Conservation (phyloP, 2,113 vertebrate species). For the Scytalopus superciliaris region DNA sequence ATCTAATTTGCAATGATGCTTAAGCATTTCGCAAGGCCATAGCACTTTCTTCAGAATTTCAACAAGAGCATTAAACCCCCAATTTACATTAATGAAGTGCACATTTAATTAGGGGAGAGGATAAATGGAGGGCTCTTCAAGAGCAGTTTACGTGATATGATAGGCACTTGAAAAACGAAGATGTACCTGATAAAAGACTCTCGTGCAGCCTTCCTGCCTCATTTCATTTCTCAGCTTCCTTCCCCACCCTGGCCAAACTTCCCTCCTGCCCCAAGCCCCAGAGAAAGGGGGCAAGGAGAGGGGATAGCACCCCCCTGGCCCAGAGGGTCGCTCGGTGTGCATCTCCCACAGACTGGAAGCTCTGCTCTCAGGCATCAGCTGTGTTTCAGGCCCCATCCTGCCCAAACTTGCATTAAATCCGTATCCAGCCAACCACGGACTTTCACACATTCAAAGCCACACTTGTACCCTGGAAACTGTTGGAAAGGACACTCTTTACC, state of each 20-base stretch:
- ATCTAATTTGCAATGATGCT: slow-evolving; percentile 99
- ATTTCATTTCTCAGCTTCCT: neutral
- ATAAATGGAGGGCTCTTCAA: slow-evolving; percentile 86
- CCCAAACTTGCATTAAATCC: rapidly evolving
- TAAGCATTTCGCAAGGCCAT: slow-evolving; percentile 92
- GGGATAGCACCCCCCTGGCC: neutral
- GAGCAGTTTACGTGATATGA: slow-evolving; percentile 79
- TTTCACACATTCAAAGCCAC: neutral
- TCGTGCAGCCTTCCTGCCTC: slow-evolving; percentile 1
- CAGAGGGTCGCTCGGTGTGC: neutral
- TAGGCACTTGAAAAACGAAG: slow-evolving; percentile 73
- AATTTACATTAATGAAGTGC: slow-evolving; percentile 99
- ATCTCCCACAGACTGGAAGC: neutral
- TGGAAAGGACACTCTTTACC: neutral
- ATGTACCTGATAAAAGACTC: slow-evolving; percentile 75
- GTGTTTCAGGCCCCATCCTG: neutral
- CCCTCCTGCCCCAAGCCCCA: neutral
- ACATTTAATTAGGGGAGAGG: slow-evolving; percentile 98
- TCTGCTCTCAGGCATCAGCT: neutral
- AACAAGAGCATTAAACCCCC: slow-evolving; percentile 99
- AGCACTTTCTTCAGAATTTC: slow-evolving; percentile 99
- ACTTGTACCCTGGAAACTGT: rapidly evolving
- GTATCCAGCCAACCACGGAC: rapidly evolving
- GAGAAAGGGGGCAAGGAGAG: neutral
- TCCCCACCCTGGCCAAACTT: neutral